Evolutionary conservation across 2,797 vertebrate genomes (phyloP), one percentile per base, ranked within the genome.

Genomic region (Tauraco hartlaubi): DNA sequence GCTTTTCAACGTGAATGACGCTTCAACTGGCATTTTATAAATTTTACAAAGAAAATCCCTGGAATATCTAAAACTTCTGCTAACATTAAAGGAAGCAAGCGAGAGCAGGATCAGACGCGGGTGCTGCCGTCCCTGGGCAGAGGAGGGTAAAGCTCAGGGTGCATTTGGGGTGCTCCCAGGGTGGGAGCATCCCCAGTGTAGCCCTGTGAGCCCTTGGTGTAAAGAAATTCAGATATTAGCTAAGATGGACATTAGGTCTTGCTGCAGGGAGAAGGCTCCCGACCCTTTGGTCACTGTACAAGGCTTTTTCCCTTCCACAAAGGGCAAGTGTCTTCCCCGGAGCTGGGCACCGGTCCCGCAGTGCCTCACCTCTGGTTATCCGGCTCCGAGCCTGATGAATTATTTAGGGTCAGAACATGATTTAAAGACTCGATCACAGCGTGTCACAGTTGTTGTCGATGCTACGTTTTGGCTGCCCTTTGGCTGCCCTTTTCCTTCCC

Each of bases 261-360:
- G n/a, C 61, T 90, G 77, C 41, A 61, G 71, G 22, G 62, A 41
- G 54, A 31, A 48, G 37, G 7, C 3, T 85, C 58, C 31, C 1
- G 3, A 46, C 16, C 11, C 33, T 71, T 20, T 3, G 8, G 48
- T 16, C 2, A 0, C 29, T 31, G 1, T 10, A 6, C 46, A 69
- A 77, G 2, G 17, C 26, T 68, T 51, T 8, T 35, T 51, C 39
- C 52, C 56, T 33, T 46, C 64, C 31, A 26, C 51, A 59, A 51
- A 59, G 31, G 55, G 35, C n/a, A 55, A 19, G 23, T 26, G 20
- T 22, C 29, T 62, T 71, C 17, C 11, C 69, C 1, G 3, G 48
- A n/a, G 44, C 69, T 39, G 39, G 15, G 14, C 44, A n/a, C 0
- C 0, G 1, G 9, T 43, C 56, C 84, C 21, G 4, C 0, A 5